These are phyloP conservation scores for Camelus dromedarius DNA, from an alignment of 2,113 vertebrate species.

Conservation along the genomic window DNA sequence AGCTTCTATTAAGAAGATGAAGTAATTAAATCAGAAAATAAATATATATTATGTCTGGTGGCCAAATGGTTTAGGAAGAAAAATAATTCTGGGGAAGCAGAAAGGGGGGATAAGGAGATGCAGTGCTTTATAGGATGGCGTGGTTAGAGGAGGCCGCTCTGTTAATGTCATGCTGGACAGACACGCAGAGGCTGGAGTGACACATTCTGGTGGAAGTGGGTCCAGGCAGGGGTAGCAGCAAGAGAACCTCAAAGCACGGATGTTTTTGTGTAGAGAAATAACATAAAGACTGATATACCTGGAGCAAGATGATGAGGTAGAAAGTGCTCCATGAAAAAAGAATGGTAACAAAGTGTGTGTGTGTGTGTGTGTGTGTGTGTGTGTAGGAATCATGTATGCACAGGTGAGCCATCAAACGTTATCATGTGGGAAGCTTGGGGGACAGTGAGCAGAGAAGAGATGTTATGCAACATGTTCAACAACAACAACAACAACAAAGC, in stretches of 20 bases:
- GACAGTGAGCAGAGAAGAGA: background rate
- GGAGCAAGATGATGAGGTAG: background rate
- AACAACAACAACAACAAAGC: background rate
- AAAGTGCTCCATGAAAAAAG: background rate
- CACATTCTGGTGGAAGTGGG: background rate
- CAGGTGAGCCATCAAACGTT: background rate
- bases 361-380: background rate
- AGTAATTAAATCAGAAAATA: background rate
- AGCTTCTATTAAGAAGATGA: background rate
- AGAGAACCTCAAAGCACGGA: background rate
- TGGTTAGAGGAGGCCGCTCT: background rate
- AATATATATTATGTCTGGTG: background rate
- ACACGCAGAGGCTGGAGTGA: background rate
- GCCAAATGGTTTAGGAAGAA: background rate
- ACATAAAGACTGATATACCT: background rate
- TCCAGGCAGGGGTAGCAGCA: background rate
- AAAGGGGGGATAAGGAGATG: background rate
- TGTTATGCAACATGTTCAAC: background rate
- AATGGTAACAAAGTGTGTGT: fast-evolving
- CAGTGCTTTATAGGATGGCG: background rate
- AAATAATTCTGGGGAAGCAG: background rate
- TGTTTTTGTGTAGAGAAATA: background rate
- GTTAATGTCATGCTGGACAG: background rate
- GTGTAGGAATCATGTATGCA: background rate
- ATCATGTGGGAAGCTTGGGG: background rate